Evolutionary conservation across 2,113 vertebrate genomes (phyloP), one percentile per base, ranked within the genome.

Genomic region (Xiphophorus hellerii): DNA sequence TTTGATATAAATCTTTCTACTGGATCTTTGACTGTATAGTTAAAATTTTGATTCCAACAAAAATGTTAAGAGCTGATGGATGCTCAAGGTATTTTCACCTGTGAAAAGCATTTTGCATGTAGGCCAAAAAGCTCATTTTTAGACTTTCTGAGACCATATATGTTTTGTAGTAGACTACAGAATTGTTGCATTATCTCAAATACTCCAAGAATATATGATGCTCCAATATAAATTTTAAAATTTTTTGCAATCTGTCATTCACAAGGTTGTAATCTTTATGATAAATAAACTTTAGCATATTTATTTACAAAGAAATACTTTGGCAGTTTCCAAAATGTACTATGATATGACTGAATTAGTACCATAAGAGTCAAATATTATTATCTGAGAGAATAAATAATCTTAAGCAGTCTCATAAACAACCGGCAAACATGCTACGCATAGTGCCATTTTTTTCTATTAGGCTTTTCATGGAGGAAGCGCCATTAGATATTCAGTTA

Each of bases 401-500:
- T n/a, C 35, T 3, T 13, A n/a, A 14, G 12, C 15, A 22, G 9
- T 25, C 22, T 25, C 29, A 31, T 22, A 71, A n/a, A 71, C 25
- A 28, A n/a, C 35, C 10, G 6, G 35, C 14, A 63, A 73, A 30
- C 27, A 73, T 31, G 17, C 13, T 25, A 7, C 7, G 4, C 15
- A 44, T 20, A 48, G 28, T 31, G 5, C 15, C 37, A 31, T 20
- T 63, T 39, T 54, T 66, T 44, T 58, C 30, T n/a, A 30, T 2
- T 29, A 30, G n/a, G 31, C 54, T 33, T 28, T 51, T 2, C 35
- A 33, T 61, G 54, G 61, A 20, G 63, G 68, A 20, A 7, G 62
- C 13, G 61, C 69, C 51, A 44, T 17, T 78, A 39, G 15, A 62
- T 29, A 29, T 66, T 30, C 17, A 44, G 51, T 51, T 28, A 74